Evolutionary conservation across 2,113 vertebrate genomes (phyloP).

Genomic region (Xenopus tropicalis): DNA sequence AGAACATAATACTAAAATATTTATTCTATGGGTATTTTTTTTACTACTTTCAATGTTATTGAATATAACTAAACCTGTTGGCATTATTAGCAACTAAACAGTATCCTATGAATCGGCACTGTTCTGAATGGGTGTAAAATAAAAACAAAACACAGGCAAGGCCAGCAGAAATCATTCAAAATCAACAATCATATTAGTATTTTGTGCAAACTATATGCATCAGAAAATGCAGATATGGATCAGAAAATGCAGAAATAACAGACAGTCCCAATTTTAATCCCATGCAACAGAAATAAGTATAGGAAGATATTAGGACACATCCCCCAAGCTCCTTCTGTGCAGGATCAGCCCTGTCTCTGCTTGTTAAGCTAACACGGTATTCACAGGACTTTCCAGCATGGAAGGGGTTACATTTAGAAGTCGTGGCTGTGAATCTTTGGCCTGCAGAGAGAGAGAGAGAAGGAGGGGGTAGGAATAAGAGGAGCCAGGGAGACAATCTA

Average conservation of each 20-base stretch:
- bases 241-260: slow-evolving; percentile 1
- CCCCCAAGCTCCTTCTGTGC: background rate
- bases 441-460: background rate
- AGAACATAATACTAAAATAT: too few species aligned
- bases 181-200: slow-evolving; percentile 33
- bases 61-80: background rate
- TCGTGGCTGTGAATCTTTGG: slow-evolving; percentile 18
- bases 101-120: background rate
- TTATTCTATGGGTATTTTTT: too few species aligned
- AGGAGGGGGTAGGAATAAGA: slow-evolving; percentile 15
- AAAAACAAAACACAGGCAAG: background rate
- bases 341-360: slow-evolving; percentile 4
- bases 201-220: slow-evolving; percentile 32
- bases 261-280: slow-evolving; percentile 10
- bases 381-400: slow-evolving; percentile 3
- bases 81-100: background rate
- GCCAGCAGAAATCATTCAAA: background rate
- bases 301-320: slow-evolving; percentile 23
- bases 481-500: background rate
- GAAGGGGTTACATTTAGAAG: slow-evolving; percentile 15
- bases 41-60: too few species aligned
- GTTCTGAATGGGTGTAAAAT: background rate
- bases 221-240: slow-evolving; percentile 6
- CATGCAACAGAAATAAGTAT: slow-evolving; percentile 21
- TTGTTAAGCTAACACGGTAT: slow-evolving; percentile 10